Evolutionary conservation across 2,888 invertebrate species (phyloP), one percentile per base, ranked within the genome.

Genomic region (Leucophora obtusa): DNA sequence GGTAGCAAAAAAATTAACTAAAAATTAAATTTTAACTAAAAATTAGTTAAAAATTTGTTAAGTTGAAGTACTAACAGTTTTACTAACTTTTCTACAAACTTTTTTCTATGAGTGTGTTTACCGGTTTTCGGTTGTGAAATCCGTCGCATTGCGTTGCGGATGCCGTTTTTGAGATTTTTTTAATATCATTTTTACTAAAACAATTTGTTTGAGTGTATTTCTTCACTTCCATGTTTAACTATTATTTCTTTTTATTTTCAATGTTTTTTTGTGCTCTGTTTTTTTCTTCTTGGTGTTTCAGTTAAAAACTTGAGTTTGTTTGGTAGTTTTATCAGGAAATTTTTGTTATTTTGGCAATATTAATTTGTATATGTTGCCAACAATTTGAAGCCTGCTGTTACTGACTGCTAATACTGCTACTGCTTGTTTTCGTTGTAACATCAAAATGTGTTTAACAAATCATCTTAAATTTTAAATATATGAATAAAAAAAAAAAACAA

Each of bases 321-420:
- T 47, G 14, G 43, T n/a, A 47, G 43, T n/a, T 47, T 47, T 47
- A 47, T 47, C 3, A 47, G n/a, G 43, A 47, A 47, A 47, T 47
- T 47, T 47, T 47, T 47, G 3, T n/a, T 47, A n/a, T 47, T 47
- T 47, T 47, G n/a, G 43, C 3, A 47, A 47, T n/a, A 47, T 1
- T 47, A n/a, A n/a, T 47, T n/a, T n/a, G n/a, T 47, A 5, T 0
- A 14, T 47, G 43, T 47, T 47, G 43, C 43, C 43, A 47, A 47
- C 43, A n/a, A 47, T 47, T 47, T 47, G 43, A n/a, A 38, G 38
- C 38, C 38, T 38, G 38, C 38, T 38, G 38, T 38, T 38, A n/a
- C n/a, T 47, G n/a, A 28, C n/a, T 47, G 43, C n/a, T 47, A 14
- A n/a, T n/a, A n/a, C n/a, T n/a, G n/a, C 2, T 43, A 47, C 43